Evolutionary conservation across 2,888 invertebrate genomes (phyloP).

Genomic region (Dicranocentrus wangi): DNA sequence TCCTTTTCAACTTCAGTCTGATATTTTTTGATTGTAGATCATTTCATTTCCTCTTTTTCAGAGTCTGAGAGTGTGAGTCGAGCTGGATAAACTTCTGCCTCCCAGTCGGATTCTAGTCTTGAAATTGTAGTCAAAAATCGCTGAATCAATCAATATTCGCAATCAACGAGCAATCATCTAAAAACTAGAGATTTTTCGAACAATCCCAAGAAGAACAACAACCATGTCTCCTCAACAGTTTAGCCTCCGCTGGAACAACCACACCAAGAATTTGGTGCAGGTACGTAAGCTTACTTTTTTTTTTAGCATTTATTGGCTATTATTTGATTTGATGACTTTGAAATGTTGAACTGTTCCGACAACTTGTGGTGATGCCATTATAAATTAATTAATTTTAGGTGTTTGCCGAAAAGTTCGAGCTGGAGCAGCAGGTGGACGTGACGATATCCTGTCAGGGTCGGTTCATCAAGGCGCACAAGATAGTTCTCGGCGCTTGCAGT

Average conservation of each 20-base stretch:
- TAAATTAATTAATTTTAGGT: slow-evolving; percentile 72
- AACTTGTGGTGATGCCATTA: not conserved
- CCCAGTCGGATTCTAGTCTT: too few species aligned
- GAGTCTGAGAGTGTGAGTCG: too few species aligned
- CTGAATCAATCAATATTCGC: not conserved
- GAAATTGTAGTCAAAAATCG: not conserved
- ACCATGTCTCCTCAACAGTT: slow-evolving; percentile 74
- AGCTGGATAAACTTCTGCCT: not conserved
- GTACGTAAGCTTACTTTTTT: slow-evolving; percentile 68
- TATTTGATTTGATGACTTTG: slow-evolving; percentile 12
- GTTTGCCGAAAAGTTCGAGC: slow-evolving; percentile 76
- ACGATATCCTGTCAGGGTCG: slow-evolving; percentile 77
- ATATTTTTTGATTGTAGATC: too few species aligned
- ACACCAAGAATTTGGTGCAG: slow-evolving; percentile 76
- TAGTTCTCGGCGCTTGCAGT: slow-evolving; percentile 77
- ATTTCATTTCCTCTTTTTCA: too few species aligned
- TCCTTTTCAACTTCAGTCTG: too few species aligned
- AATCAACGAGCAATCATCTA: not conserved
- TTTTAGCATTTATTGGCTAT: not conserved
- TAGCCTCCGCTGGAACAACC: slow-evolving; percentile 77
- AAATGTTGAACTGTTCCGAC: not conserved
- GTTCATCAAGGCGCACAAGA: slow-evolving; percentile 77
- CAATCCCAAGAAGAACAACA: not conserved
- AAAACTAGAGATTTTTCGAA: not conserved
- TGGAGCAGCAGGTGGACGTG: slow-evolving; percentile 76